A percentile compares a stretch with the other conserved stretches of the same genome.
Evolutionary conservation across 2,113 vertebrate genomes (phyloP).

Genomic region (Rhombomys opimus): DNA sequence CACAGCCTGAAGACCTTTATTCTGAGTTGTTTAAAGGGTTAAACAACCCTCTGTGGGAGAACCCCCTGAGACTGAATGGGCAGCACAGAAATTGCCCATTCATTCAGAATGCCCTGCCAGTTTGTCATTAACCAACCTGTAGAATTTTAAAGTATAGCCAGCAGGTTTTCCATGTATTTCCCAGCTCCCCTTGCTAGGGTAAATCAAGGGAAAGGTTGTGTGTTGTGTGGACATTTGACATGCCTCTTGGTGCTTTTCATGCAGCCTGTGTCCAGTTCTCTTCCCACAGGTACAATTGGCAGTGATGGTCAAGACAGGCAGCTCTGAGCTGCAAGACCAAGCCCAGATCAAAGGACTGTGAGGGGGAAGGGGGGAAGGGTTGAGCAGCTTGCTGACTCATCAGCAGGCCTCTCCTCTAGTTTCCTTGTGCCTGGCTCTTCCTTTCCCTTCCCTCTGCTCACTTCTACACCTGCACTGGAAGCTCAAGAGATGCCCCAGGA

Average conservation of each 20-base stretch:
- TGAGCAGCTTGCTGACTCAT: not conserved
- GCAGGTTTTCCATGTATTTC: slow-evolving; percentile 56
- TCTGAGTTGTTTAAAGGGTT: slow-evolving; percentile 66
- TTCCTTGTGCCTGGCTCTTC: not conserved
- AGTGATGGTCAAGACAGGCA: not conserved
- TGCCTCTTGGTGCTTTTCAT: not conserved
- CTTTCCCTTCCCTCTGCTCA: not conserved
- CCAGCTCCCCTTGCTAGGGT: not conserved
- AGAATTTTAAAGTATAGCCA: slow-evolving; percentile 51
- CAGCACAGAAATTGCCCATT: slow-evolving; percentile 48
- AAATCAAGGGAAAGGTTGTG: not conserved
- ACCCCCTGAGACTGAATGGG: slow-evolving; percentile 46
- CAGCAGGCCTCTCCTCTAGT: not conserved
- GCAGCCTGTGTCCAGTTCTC: not conserved
- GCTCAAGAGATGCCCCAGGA: not conserved
- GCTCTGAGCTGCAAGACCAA: not conserved
- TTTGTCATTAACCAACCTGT: slow-evolving; percentile 43
- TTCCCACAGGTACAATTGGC: not conserved
- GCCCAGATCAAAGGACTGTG: not conserved
- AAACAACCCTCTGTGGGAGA: slow-evolving; percentile 51
- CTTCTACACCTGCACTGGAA: slow-evolving; percentile 2
- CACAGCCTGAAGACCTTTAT: slow-evolving; percentile 10
- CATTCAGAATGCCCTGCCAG: slow-evolving; percentile 56
- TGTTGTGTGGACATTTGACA: not conserved
- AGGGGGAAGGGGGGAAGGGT: not conserved